Base-by-base conservation (phyloP, 2,888 invertebrate genomes). In the Clitarchus hookeri region DNA sequence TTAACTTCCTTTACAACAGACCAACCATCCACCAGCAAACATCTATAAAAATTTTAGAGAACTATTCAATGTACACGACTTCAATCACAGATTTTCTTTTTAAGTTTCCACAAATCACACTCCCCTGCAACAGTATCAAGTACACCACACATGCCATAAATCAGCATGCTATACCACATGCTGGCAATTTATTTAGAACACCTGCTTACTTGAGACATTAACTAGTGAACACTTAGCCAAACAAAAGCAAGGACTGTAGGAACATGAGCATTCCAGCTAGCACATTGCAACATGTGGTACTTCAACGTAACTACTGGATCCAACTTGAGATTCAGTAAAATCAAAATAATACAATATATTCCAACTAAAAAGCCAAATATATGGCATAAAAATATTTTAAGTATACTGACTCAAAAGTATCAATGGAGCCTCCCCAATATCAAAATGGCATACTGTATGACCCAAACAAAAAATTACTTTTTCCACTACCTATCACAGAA, bases 401-500 rank as follows among this genome's bases (percentile, higher is more conserved):
- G 65, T 65, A 65, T n/a, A 65, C 19, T 16, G 16, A 65, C 19
- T 23, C 8, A 23, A 65, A 65, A 65, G 16, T n/a, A 65, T 53
- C 19, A 19, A 65, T 23, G 65, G n/a, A 16, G 16, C 65, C 16
- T 48, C 3, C 3, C 36, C 4, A n/a, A 65, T 23, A 65, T n/a
- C n/a, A 8, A 65, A 23, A 65, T 23, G 16, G 65, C 16, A 48
- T 16, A 48, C 36, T 36, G n/a, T 65, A 65, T 65, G 23, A n/a
- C 65, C 19, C 19, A 16, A 65, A 65, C 16, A 16, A 65, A 65
- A n/a, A 16, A 65, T n/a, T 9, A 8, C n/a, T 65, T n/a, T 65
- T 65, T 65, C 65, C 65, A 19, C 65, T 23, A 65, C 65, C 65
- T 65, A 65, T 65, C 65, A 65, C 65, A 65, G 65, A 65, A 65